Conservation (phyloP, 1,140 invertebrate species). For the Zaprionus davidi region DNA sequence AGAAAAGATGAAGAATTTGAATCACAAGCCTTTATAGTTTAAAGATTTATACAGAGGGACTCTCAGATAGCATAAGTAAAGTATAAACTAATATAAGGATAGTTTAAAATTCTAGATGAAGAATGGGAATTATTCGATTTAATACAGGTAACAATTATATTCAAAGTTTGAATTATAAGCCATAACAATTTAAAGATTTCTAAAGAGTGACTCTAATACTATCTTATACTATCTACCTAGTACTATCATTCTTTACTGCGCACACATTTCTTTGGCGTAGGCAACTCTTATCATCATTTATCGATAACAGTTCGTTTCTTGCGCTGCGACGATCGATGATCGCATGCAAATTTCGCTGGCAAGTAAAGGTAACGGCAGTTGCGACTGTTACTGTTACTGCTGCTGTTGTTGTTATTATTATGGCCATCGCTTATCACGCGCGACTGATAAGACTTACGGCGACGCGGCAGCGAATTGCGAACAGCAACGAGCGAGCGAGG, state of each 20-base stretch:
- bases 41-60: too few species aligned
- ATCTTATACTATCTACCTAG: too few species aligned
- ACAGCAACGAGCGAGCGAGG: slow-evolving; percentile 28
- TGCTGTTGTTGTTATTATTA: slow-evolving; percentile 19
- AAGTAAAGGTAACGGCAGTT: slow-evolving; percentile 35
- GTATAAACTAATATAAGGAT: too few species aligned
- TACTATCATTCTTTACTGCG: neutral
- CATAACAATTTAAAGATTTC: too few species aligned
- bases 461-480: slow-evolving; percentile 10
- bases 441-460: slow-evolving; percentile 64
- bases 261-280: neutral
- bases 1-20: neutral
- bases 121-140: too few species aligned
- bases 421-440: slow-evolving; percentile 54
- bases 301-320: neutral
- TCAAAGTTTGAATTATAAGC: too few species aligned
- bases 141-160: too few species aligned
- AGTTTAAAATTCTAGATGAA: too few species aligned
- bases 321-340: slow-evolving; percentile 17
- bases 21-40: too few species aligned
- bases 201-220: too few species aligned
- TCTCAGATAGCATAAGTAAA: too few species aligned
- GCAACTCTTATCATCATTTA: neutral
- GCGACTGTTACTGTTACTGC: slow-evolving; percentile 15
- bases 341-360: slow-evolving; percentile 34